phyloP scores from a whole-genome alignment of 2,113 vertebrate species.

The Chloropsis cyanopogon region DNA sequence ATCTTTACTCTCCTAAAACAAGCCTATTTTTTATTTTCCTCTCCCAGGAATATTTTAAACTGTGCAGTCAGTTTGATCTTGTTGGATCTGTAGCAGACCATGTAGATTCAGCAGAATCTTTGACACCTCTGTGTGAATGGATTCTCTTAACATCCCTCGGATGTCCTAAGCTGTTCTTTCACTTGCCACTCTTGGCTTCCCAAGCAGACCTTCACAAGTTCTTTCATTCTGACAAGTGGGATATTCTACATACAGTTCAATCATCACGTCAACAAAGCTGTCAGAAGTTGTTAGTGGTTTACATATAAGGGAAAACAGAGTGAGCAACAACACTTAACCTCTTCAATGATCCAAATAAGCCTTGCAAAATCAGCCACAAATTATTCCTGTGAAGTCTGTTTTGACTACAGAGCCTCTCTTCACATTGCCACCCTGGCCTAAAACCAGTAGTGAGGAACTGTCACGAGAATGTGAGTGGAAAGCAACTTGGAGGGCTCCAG shows the following conservation, averaged over 20 bases:
- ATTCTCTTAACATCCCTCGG: not conserved
- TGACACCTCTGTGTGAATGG: not conserved
- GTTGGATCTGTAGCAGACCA: not conserved
- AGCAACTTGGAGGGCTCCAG: not conserved
- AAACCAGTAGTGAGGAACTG: not conserved
- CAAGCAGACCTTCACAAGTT: not conserved
- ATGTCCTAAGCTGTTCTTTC: not conserved
- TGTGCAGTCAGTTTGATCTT: not conserved
- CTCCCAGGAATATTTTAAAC: not conserved
- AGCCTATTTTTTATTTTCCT: not conserved
- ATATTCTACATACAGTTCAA: not conserved
- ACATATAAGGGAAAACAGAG: not conserved
- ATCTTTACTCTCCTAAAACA: not conserved
- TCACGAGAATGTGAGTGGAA: not conserved
- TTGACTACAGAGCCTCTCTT: not conserved
- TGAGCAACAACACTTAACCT: not conserved
- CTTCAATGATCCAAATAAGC: not conserved
- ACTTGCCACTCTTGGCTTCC: not conserved
- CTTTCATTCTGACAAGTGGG: not conserved
- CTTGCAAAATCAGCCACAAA: not conserved
- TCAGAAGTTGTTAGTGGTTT: not conserved
- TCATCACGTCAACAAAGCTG: not conserved
- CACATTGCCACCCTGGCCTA: not conserved
- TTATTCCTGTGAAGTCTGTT: not conserved
- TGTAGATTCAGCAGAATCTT: not conserved